A percentile compares a stretch with the other conserved stretches of the same genome.
These are phyloP conservation scores for Coleophora flavipennella DNA, from an alignment of 2,888 invertebrate genomes.

Conservation along the genomic window DNA sequence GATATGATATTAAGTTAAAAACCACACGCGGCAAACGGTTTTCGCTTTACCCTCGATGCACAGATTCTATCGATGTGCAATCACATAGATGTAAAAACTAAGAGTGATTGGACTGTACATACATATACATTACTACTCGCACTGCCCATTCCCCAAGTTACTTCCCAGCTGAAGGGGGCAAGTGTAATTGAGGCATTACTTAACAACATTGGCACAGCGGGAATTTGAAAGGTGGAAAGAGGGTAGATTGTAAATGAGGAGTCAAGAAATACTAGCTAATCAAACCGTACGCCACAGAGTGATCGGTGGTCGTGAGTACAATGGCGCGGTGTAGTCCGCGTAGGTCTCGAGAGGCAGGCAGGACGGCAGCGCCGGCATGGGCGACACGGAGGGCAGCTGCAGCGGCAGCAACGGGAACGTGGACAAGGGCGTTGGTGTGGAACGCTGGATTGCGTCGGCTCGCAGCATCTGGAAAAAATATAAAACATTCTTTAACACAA, in stretches of 20 bases:
- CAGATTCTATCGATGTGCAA: too few relatives aligned
- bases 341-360: conserved; percentile 37
- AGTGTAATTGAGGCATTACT: not conserved
- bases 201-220: not conserved
- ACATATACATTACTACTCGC: not conserved
- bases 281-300: conserved; percentile 12
- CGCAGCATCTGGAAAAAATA: conserved; percentile 33
- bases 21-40: too few relatives aligned
- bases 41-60: too few relatives aligned
- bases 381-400: conserved; percentile 26
- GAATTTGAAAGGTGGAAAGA: not conserved
- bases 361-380: conserved; percentile 26
- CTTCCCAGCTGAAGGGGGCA: not conserved
- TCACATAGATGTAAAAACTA: too few relatives aligned
- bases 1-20: too few relatives aligned
- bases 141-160: not conserved
- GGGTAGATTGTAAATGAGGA: not conserved
- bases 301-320: conserved; percentile 30
- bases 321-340: conserved; percentile 18
- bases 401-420: conserved; percentile 26
- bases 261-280: not conserved
- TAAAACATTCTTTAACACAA: too few relatives aligned
- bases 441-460: conserved; percentile 32
- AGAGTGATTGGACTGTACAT: too few relatives aligned
- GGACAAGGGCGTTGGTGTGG: conserved; percentile 17